These are phyloP conservation scores for Ophiodon elongatus DNA, from an alignment of 2,113 vertebrate genomes.

Conservation along the genomic window DNA sequence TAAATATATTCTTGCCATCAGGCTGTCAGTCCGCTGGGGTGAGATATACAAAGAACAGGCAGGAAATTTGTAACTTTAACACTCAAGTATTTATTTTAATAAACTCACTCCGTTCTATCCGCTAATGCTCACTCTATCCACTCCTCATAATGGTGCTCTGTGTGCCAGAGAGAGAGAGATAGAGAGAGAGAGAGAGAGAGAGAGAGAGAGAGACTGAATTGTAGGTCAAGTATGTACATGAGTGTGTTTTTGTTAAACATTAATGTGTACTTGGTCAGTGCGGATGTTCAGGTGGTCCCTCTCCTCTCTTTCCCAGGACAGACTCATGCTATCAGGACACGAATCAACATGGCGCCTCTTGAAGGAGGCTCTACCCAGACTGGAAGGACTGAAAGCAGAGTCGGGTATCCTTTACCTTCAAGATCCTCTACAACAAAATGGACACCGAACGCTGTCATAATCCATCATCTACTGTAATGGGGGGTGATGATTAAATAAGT, in stretches of 20 bases:
- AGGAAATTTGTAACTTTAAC: not conserved
- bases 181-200: too few species aligned
- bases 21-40: not conserved
- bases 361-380: constrained; percentile 60
- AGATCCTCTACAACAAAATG: not conserved
- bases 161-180: too few species aligned
- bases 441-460: not conserved
- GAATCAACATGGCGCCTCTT: constrained; percentile 51
- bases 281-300: not conserved
- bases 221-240: not conserved
- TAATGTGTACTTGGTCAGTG: not conserved
- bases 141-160: not conserved
- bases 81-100: not conserved
- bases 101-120: not conserved
- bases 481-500: not conserved
- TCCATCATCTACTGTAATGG: not conserved
- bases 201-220: not conserved
- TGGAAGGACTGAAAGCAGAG: constrained; percentile 63
- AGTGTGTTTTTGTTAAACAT: not conserved
- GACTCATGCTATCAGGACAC: constrained; percentile 68
- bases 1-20: not conserved
- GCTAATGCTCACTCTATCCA: too few species aligned
- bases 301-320: constrained; percentile 58
- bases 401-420: constrained; percentile 62
- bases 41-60: not conserved